Conservation (phyloP, 2,113 vertebrate species). For the Motacilla alba region DNA sequence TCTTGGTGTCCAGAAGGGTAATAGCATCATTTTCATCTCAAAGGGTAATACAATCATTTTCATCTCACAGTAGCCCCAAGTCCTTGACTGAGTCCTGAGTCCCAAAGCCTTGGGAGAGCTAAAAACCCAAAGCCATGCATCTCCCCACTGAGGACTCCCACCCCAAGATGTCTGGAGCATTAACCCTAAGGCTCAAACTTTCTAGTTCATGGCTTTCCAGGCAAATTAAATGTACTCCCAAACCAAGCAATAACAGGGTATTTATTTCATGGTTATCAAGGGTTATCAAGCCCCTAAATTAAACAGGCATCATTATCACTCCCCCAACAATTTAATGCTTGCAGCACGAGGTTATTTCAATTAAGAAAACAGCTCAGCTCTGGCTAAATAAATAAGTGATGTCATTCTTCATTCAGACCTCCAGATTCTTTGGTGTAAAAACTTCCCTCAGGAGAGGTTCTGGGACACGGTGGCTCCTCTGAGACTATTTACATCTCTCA, state of each 20-base stretch:
- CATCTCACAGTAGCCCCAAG: not conserved
- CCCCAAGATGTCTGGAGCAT: not conserved
- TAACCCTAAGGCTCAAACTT: not conserved
- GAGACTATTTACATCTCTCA: conserved; percentile 73
- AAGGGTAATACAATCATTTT: not conserved
- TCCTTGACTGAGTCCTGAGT: not conserved
- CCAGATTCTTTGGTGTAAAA: conserved; percentile 67
- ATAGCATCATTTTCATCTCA: not conserved
- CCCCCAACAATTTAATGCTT: conserved; percentile 57
- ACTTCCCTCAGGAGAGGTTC: conserved; percentile 54
- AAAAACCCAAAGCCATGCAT: not conserved
- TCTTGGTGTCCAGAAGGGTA: not conserved
- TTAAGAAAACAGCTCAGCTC: conserved; percentile 67
- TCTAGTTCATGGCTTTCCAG: not conserved
- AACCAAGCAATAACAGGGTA: not conserved
- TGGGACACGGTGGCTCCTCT: conserved; percentile 77
- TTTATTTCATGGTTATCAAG: conserved; percentile 53
- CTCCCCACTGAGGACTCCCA: not conserved
- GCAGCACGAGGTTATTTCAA: conserved; percentile 70
- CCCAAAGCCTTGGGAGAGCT: not conserved
- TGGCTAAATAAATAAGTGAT: conserved; percentile 75
- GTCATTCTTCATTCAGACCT: conserved; percentile 69
- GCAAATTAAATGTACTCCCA: conserved; percentile 14
- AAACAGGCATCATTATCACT: conserved; percentile 59
- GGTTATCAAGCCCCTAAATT: conserved; percentile 52